These are phyloP conservation scores for Coreoperca whiteheadi DNA, from an alignment of 2,113 vertebrate species.

Conservation along the genomic window DNA sequence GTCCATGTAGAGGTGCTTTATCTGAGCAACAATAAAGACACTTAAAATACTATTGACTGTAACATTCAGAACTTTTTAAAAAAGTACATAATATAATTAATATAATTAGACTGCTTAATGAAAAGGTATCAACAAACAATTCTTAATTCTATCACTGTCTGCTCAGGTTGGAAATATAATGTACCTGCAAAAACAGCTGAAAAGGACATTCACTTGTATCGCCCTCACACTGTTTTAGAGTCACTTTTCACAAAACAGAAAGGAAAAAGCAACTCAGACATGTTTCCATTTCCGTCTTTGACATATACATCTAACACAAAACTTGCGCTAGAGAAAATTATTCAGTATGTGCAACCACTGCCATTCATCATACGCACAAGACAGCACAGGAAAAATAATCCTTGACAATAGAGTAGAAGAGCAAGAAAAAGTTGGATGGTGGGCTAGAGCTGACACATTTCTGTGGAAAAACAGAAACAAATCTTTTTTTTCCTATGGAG, in stretches of 20 bases:
- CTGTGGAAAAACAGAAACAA: constrained; percentile 4
- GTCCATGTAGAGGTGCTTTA: background rate
- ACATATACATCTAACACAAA: constrained; percentile 30
- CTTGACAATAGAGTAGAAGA: constrained; percentile 22
- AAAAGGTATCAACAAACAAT: background rate
- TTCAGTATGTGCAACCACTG: constrained; percentile 26
- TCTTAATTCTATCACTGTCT: background rate
- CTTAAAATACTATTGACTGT: background rate
- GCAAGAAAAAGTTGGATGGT: constrained; percentile 2
- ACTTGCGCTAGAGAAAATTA: constrained; percentile 13
- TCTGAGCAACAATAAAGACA: background rate
- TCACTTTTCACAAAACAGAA: background rate
- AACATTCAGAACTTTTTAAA: background rate
- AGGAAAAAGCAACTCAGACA: constrained; percentile 7
- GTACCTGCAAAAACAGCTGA: background rate
- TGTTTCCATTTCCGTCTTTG: constrained; percentile 7
- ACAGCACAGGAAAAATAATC: constrained; percentile 47
- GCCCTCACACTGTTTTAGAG: background rate
- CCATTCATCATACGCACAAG: constrained; percentile 40
- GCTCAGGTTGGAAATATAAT: background rate
- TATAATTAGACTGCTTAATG: background rate
- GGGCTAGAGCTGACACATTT: constrained; percentile 37
- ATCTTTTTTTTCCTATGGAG: constrained; percentile 50
- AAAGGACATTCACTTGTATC: background rate
- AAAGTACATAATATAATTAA: background rate